phyloP scores from a whole-genome alignment of 2,888 invertebrate genomes.

The Salticus scenicus region DNA sequence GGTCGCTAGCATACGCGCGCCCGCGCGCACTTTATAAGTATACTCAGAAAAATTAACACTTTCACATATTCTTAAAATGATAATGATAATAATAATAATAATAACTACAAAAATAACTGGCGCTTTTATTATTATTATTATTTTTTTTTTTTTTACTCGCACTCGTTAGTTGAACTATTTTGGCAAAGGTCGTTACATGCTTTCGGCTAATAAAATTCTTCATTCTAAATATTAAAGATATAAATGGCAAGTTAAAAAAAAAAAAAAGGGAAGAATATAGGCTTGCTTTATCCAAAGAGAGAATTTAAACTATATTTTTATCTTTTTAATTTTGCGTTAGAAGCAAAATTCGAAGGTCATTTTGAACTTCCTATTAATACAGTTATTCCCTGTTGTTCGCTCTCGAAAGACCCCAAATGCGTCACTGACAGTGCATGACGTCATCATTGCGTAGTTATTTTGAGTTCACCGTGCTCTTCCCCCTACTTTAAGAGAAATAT shows the following conservation, averaged over 20 bases:
- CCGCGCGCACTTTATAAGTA: too few relatives aligned
- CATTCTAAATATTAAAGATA: not conserved
- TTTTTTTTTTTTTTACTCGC: too few relatives aligned
- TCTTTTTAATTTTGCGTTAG: constrained; percentile 39
- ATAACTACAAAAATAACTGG: too few relatives aligned
- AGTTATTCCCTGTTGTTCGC: constrained; percentile 46
- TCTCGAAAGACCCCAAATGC: constrained; percentile 35
- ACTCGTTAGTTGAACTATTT: too few relatives aligned
- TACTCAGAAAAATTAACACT: too few relatives aligned
- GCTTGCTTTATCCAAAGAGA: not conserved
- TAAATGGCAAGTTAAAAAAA: not conserved
- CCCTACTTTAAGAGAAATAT: not conserved
- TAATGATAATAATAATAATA: too few relatives aligned
- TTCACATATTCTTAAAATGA: too few relatives aligned
- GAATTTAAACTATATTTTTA: too few relatives aligned
- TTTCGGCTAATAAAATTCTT: not conserved
- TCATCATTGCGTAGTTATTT: constrained; percentile 45
- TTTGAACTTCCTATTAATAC: constrained; percentile 29
- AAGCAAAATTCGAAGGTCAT: constrained; percentile 41
- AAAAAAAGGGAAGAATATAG: not conserved
- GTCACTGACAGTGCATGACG: constrained; percentile 51
- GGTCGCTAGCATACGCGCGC: too few relatives aligned
- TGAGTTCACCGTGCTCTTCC: not conserved
- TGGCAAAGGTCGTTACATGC: constrained; percentile 7
- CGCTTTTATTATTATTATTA: too few relatives aligned